Evolutionary conservation across 2,888 invertebrate genomes (phyloP).

Genomic region (Tricholauxania praeusta): DNA sequence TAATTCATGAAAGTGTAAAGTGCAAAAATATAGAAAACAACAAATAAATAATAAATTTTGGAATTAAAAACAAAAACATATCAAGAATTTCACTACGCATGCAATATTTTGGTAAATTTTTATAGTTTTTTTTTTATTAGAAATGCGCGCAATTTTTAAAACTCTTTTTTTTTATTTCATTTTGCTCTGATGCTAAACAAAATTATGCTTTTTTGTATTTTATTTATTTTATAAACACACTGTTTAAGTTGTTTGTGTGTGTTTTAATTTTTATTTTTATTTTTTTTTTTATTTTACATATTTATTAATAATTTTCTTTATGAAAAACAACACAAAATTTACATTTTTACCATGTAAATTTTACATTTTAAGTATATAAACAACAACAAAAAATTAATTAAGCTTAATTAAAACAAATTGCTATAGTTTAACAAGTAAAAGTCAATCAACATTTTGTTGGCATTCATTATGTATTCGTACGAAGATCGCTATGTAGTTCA

Average conservation of each 20-base stretch:
- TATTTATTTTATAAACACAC: slow-evolving; percentile 26
- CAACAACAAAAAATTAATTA: slow-evolving; percentile 22
- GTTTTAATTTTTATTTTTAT: slow-evolving; percentile 49
- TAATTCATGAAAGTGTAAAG: too few species aligned
- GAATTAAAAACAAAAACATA: slow-evolving; percentile 33
- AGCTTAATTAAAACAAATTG: slow-evolving; percentile 28
- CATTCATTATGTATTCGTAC: too few species aligned
- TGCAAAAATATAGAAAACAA: slow-evolving; percentile 10
- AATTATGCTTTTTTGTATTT: slow-evolving; percentile 35
- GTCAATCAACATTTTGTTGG: slow-evolving; percentile 31
- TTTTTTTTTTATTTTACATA: slow-evolving; percentile 39
- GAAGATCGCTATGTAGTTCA: too few species aligned
- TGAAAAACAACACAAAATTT: slow-evolving; percentile 28
- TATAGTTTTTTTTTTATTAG: slow-evolving; percentile 23
- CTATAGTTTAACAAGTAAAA: slow-evolving; percentile 37
- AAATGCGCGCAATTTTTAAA: slow-evolving; percentile 26
- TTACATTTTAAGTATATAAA: slow-evolving; percentile 5
- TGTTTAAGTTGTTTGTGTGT: slow-evolving; percentile 62
- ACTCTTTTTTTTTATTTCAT: slow-evolving; percentile 29
- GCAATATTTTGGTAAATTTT: slow-evolving; percentile 34
- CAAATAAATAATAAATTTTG: slow-evolving; percentile 35
- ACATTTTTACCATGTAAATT: slow-evolving; percentile 31
- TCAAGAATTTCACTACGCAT: slow-evolving; percentile 47
- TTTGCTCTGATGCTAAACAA: slow-evolving; percentile 26
- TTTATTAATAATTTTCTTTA: slow-evolving; percentile 36